Percentiles rank a stretch among this genome's conserved stretches.
Evolutionary conservation across 2,888 invertebrate genomes (phyloP).

Genomic region (Eupeodes latifasciatus): DNA sequence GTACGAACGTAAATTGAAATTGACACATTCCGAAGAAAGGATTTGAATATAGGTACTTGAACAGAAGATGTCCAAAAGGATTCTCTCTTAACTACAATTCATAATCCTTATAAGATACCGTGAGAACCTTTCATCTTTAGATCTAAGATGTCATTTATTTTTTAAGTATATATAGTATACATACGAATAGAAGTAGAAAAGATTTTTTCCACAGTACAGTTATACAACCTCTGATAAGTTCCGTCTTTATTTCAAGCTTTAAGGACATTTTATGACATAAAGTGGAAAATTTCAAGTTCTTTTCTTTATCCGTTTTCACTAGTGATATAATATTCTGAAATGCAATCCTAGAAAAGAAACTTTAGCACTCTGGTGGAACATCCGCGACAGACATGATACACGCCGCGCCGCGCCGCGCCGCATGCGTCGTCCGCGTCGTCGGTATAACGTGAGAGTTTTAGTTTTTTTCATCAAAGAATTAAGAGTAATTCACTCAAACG

Average conservation of each 20-base stretch:
- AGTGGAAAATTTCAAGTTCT: conserved; percentile 9
- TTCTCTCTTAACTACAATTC: conserved; percentile 39
- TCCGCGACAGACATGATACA: background rate
- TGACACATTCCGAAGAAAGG: conserved; percentile 8
- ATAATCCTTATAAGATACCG: conserved; percentile 44
- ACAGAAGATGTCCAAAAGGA: conserved; percentile 50
- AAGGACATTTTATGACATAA: conserved; percentile 33
- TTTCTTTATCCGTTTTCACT: background rate
- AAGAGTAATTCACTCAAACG: background rate
- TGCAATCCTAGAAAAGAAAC: background rate
- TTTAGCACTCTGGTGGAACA: background rate
- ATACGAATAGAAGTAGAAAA: background rate
- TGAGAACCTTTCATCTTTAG: conserved; percentile 30
- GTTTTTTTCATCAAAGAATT: background rate
- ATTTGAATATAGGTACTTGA: conserved; percentile 37
- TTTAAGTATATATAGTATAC: background rate
- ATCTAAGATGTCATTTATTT: conserved; percentile 1
- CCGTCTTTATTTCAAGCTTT: background rate
- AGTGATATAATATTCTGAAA: background rate
- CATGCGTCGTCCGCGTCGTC: too few relatives aligned
- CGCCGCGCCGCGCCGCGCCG: too few relatives aligned
- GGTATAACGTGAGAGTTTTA: background rate
- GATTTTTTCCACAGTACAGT: background rate
- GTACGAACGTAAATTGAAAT: background rate
- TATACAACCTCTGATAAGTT: background rate